These are phyloP conservation scores for Pollachius pollachius DNA, from an alignment of 2,113 vertebrate species.

Conservation along the genomic window DNA sequence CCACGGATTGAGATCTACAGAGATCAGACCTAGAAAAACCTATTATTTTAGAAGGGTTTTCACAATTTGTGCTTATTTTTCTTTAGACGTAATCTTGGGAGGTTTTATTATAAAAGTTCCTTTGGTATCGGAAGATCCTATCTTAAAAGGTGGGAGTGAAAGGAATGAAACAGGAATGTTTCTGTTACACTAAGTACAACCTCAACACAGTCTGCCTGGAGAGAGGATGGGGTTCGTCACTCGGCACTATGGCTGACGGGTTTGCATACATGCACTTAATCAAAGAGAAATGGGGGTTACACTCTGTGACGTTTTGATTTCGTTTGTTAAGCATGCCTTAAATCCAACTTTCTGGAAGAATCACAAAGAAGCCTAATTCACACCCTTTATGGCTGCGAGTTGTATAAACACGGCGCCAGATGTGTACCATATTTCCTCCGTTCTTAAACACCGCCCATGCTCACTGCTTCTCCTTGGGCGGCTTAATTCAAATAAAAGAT, in stretches of 20 bases:
- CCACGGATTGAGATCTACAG: constrained; percentile 13
- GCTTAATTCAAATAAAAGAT: constrained; percentile 60
- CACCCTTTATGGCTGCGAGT: constrained; percentile 56
- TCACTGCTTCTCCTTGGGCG: constrained; percentile 24
- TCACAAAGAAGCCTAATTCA: constrained; percentile 37
- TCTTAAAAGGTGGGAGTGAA: too few relatives aligned
- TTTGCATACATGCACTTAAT: constrained; percentile 54
- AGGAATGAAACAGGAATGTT: too few relatives aligned
- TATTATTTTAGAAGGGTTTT: too few relatives aligned
- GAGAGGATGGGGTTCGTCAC: too few relatives aligned
- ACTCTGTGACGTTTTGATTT: constrained; percentile 64
- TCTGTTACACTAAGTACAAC: too few relatives aligned
- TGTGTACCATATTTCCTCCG: constrained; percentile 42
- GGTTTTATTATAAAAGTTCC: too few relatives aligned
- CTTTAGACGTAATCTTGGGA: too few relatives aligned
- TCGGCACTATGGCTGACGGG: background rate
- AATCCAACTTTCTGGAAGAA: constrained; percentile 52
- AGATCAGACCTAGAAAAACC: too few relatives aligned
- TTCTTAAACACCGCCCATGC: constrained; percentile 38
- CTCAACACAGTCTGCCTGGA: too few relatives aligned
- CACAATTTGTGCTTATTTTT: too few relatives aligned
- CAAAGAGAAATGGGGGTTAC: constrained; percentile 43
- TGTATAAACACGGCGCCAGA: constrained; percentile 59
- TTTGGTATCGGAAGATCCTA: too few relatives aligned
- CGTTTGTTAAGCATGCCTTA: constrained; percentile 58